These are phyloP conservation scores for Brachionus rotundiformis DNA, from an alignment of 1,140 invertebrate genomes.

Conservation along the genomic window DNA sequence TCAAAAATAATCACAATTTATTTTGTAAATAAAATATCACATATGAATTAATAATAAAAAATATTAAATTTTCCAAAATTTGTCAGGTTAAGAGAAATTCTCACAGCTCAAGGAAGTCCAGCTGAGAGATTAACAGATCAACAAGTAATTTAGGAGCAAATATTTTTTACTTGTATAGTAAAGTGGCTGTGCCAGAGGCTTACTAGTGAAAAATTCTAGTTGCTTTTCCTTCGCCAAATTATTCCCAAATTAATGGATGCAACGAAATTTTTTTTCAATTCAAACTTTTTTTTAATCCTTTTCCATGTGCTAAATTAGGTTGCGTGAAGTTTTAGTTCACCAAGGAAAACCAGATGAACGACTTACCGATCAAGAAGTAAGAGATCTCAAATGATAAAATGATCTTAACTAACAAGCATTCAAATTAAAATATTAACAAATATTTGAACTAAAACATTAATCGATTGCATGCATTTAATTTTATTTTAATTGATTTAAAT, in stretches of 20 bases:
- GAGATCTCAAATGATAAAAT: not conserved
- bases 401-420: not conserved
- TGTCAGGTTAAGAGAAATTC: constrained; percentile 41
- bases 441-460: not conserved
- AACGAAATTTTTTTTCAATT: not conserved
- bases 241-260: not conserved
- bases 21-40: not conserved
- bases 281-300: not conserved
- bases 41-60: not conserved
- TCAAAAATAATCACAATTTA: too few species aligned
- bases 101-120: constrained; percentile 37
- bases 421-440: not conserved
- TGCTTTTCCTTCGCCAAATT: not conserved
- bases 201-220: not conserved
- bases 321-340: constrained; percentile 49
- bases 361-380: constrained; percentile 52
- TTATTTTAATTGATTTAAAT: not conserved
- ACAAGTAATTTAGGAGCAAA: constrained; percentile 20
- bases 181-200: too few species aligned
- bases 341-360: constrained; percentile 50
- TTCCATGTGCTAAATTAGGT: not conserved
- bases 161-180: not conserved
- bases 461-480: not conserved
- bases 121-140: constrained; percentile 38
- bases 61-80: too few species aligned